These are phyloP conservation scores for Alosa sapidissima DNA, from an alignment of 2,797 vertebrate species.

Conservation along the genomic window DNA sequence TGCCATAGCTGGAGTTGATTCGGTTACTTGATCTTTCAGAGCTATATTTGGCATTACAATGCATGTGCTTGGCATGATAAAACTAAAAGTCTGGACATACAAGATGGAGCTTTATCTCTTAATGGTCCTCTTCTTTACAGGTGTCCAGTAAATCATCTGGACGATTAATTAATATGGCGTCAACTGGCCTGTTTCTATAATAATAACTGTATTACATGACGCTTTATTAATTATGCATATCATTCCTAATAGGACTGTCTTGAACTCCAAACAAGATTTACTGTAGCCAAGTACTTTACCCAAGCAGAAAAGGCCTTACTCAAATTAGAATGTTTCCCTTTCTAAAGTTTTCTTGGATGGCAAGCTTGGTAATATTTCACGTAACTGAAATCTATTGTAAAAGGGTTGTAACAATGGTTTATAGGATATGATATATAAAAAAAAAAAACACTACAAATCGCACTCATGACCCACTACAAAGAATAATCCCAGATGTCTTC, in stretches of 20 bases:
- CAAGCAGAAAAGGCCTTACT: neutral
- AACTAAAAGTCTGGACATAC: constrained; percentile 9
- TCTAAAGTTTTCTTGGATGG: neutral
- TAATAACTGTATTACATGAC: neutral
- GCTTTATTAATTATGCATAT: neutral
- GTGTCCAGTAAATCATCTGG: neutral
- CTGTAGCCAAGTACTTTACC: too few species aligned
- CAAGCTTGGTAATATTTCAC: neutral
- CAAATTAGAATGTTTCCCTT: neutral
- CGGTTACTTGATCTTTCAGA: neutral
- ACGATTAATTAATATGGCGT: neutral
- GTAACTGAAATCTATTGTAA: neutral
- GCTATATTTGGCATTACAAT: constrained; percentile 22
- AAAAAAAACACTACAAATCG: neutral
- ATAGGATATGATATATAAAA: neutral
- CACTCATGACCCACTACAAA: neutral
- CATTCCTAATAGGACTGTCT: neutral
- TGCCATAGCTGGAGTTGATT: constrained; percentile 12
- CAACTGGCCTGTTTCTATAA: neutral
- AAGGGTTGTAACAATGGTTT: neutral
- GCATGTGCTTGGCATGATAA: constrained; percentile 22
- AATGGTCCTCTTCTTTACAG: neutral
- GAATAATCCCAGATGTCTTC: neutral
- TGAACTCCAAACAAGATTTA: neutral
- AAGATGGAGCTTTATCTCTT: neutral